Evolutionary conservation across 2,797 vertebrate genomes (phyloP).

Genomic region (Sebastes hopkinsi): DNA sequence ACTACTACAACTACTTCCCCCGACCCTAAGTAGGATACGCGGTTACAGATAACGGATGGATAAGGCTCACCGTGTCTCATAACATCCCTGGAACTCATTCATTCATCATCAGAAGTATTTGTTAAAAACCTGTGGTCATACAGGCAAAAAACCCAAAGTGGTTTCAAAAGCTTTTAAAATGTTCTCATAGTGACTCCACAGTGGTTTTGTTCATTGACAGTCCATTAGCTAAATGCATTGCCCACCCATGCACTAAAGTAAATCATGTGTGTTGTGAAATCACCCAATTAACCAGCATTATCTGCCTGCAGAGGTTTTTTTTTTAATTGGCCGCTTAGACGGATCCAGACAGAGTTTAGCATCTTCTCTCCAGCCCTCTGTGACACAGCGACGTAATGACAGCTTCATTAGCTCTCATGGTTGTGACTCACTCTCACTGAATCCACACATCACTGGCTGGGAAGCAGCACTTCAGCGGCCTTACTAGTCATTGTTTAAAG

Average conservation of each 20-base stretch:
- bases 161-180: too few species aligned
- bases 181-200: not conserved
- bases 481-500: not conserved
- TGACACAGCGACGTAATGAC: not conserved
- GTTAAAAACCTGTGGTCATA: too few species aligned
- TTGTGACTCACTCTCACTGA: not conserved
- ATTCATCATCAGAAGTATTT: too few species aligned
- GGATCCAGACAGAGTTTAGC: not conserved
- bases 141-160: too few species aligned
- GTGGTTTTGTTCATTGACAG: not conserved
- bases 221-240: not conserved
- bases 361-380: not conserved
- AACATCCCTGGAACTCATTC: too few species aligned
- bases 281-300: not conserved
- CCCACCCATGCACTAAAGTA: not conserved
- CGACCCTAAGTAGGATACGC: too few species aligned
- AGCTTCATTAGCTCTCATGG: not conserved
- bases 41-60: too few species aligned
- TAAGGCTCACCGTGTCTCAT: too few species aligned
- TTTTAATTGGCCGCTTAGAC: constrained; percentile 1
- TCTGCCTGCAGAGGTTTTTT: not conserved
- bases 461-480: not conserved
- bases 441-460: not conserved
- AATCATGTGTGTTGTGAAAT: constrained; percentile 16
- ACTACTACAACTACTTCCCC: too few species aligned